These are phyloP conservation scores for Drosophila koepferae DNA, from an alignment of 2,888 invertebrate genomes.

Conservation along the genomic window DNA sequence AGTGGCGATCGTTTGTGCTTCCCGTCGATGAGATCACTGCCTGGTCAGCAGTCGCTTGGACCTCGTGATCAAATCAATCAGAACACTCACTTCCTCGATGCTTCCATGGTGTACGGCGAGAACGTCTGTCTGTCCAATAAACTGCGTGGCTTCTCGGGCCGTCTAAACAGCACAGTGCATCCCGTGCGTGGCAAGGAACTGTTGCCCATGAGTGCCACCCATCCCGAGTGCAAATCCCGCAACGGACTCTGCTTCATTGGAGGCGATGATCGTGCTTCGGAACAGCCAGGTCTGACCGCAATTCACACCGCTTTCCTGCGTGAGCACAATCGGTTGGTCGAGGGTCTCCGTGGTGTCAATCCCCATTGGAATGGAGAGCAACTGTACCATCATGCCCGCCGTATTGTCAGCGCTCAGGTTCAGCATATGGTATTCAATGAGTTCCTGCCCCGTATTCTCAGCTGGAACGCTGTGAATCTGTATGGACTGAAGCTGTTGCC, in stretches of 20 bases:
- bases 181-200: slow-evolving; percentile 91
- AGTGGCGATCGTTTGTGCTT: slow-evolving; percentile 95
- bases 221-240: slow-evolving; percentile 94
- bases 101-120: slow-evolving; percentile 95
- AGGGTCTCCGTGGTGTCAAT: slow-evolving; percentile 91
- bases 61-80: slow-evolving; percentile 97
- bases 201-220: slow-evolving; percentile 90
- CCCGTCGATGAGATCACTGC: slow-evolving; percentile 96
- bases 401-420: slow-evolving; percentile 91
- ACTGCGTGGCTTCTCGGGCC: slow-evolving; percentile 92
- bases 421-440: slow-evolving; percentile 95
- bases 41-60: slow-evolving; percentile 94
- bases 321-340: slow-evolving; percentile 95
- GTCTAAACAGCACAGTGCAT: slow-evolving; percentile 92
- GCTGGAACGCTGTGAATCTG: slow-evolving; percentile 94
- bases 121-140: slow-evolving; percentile 92
- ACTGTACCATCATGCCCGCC: slow-evolving; percentile 92
- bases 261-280: slow-evolving; percentile 96
- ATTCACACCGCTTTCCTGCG: slow-evolving; percentile 95
- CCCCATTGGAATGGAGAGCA: slow-evolving; percentile 95
- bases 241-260: slow-evolving; percentile 95
- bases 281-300: slow-evolving; percentile 95
- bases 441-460: slow-evolving; percentile 95
- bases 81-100: slow-evolving; percentile 95
- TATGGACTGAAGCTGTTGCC: slow-evolving; percentile 94